Conservation (phyloP, 2,888 invertebrate genomes). For the Congeria kusceri region DNA sequence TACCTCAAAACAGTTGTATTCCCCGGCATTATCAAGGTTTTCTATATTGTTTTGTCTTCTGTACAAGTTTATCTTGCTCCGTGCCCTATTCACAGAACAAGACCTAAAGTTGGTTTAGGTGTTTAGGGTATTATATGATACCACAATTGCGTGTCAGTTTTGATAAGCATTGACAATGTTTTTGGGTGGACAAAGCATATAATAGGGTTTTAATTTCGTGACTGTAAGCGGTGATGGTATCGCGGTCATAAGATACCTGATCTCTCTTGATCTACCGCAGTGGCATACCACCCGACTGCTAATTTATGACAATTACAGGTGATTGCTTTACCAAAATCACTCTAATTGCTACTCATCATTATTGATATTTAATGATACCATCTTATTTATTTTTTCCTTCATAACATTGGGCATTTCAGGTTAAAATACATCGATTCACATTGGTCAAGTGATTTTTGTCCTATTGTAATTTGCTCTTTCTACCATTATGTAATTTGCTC, state of each 20-base stretch:
- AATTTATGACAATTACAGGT: neutral
- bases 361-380: constrained; percentile 1
- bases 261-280: constrained; percentile 63
- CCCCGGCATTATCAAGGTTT: constrained; percentile 17
- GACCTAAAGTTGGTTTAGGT: constrained; percentile 1
- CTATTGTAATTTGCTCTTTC: too few relatives aligned
- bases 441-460: neutral
- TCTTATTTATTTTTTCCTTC: neutral
- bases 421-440: neutral
- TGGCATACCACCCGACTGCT: constrained; percentile 46
- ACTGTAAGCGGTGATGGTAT: constrained; percentile 50
- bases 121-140: constrained; percentile 22
- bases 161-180: constrained; percentile 46
- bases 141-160: constrained; percentile 53
- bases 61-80: constrained; percentile 1
- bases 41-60: constrained; percentile 16
- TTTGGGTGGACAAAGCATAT: constrained; percentile 58
- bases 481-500: too few relatives aligned
- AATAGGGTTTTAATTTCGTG: constrained; percentile 64
- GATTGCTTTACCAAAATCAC: constrained; percentile 6
- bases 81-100: constrained; percentile 6
- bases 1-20: constrained; percentile 13
- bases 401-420: neutral
- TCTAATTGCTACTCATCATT: constrained; percentile 9
- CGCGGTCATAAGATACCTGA: constrained; percentile 42